Conservation (phyloP, 2,113 vertebrate genomes). For the Equus quagga region DNA sequence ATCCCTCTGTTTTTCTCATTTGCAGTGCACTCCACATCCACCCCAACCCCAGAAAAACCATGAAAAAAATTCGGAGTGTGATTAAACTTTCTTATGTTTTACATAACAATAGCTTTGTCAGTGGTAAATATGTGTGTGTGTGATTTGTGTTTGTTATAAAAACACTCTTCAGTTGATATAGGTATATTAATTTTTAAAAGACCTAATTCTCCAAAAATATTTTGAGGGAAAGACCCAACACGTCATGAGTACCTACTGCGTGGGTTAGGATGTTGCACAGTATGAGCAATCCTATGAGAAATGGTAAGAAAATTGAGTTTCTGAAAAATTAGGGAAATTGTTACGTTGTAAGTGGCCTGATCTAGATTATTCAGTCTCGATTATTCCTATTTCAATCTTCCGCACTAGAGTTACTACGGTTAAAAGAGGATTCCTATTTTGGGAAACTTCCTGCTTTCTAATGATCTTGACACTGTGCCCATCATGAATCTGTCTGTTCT, state of each 20-base stretch:
- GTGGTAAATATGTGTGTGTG: neutral
- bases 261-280: neutral
- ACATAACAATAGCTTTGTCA: neutral
- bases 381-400: neutral
- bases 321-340: neutral
- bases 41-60: neutral
- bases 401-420: neutral
- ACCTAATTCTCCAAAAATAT: neutral
- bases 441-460: neutral
- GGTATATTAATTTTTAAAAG: neutral
- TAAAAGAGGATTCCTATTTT: neutral
- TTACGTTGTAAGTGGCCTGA: neutral
- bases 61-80: neutral
- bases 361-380: neutral
- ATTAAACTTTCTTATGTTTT: neutral
- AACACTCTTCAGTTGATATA: neutral
- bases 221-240: neutral
- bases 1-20: neutral
- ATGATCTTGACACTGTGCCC: neutral
- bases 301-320: neutral
- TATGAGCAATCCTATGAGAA: neutral
- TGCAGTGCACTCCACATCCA: neutral
- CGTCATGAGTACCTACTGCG: neutral
- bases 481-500: neutral
- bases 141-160: neutral